Evolutionary conservation across 1,140 invertebrate genomes (phyloP).

Genomic region (Drosophila paulistorum): DNA sequence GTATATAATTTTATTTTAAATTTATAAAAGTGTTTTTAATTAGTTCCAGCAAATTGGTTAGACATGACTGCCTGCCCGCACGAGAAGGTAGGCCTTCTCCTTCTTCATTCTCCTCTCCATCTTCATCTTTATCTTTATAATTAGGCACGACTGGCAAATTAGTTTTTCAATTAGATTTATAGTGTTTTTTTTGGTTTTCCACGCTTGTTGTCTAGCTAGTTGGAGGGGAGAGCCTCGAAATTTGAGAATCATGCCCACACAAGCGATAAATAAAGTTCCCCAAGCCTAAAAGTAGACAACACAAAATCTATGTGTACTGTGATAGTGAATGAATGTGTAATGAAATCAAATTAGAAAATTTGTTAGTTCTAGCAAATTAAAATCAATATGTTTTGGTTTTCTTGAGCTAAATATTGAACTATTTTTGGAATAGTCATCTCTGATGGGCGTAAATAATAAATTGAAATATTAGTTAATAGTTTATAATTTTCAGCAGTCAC

Average conservation of each 20-base stretch:
- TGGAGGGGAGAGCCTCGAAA: background rate
- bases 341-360: background rate
- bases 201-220: background rate
- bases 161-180: constrained; percentile 77
- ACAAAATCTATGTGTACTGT: background rate
- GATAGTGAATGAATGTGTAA: background rate
- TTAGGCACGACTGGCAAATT: constrained; percentile 49
- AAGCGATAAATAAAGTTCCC: constrained; percentile 20
- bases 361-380: background rate
- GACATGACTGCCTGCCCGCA: constrained; percentile 25
- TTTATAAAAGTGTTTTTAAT: constrained; percentile 75
- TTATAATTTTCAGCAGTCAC: too few relatives aligned
- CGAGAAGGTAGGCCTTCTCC: background rate
- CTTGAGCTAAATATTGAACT: too few relatives aligned
- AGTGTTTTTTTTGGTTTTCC: constrained; percentile 48
- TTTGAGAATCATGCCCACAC: constrained; percentile 11
- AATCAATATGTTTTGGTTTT: background rate
- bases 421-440: too few relatives aligned
- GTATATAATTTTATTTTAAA: constrained; percentile 11
- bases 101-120: background rate
- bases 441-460: too few relatives aligned
- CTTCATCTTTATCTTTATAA: constrained; percentile 5
- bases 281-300: constrained; percentile 8
- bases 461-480: too few relatives aligned
- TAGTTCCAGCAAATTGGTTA: constrained; percentile 69